Base-by-base conservation (phyloP, 1,140 invertebrate genomes). In the Anastatus disparis region DNA sequence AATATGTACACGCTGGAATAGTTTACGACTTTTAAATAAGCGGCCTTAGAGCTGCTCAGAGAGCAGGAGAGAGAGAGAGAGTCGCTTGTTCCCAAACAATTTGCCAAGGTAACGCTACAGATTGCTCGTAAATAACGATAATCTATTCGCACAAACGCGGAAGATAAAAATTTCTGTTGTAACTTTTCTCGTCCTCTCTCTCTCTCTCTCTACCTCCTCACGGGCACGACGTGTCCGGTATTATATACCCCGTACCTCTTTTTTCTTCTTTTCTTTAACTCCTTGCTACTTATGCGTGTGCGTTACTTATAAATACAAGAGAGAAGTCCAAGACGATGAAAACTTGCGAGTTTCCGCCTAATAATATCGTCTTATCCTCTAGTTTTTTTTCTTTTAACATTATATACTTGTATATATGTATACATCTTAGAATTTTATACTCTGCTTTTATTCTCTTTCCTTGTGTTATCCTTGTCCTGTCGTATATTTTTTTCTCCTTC, bases 101-200 rank as follows among this genome's bases (percentile, higher is more conserved):
- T 84, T 83, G 79, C 82, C 77, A n/a, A n/a, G 80, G 69, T 78
- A 79, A 78, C 77, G 76, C n/a, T n/a, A n/a, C 79, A 79, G 81
- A 85, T 84, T 82, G 83, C 81, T 84, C 83, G 83, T 85, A 85
- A 85, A 85, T 85, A 85, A 85, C 82, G 83, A 84, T 85, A 85
- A 85, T 85, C 83, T 85, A 84, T 85, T 85, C 84, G 74, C 68
- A 70, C n/a, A n/a, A n/a, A 85, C 82, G 79, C 83, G 83, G 83
- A 84, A 86, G 83, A 83, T 85, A 85, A 85, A 85, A 84, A 83
- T 84, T 74, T n/a, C n/a, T n/a, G n/a, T n/a, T n/a, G n/a, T n/a
- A n/a, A n/a, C n/a, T n/a, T n/a, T n/a, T n/a, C 65, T 15, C 66
- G 71, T 74, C 71, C 75, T 75, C 71, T 70, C 65, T 15, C 66